Base-by-base conservation (phyloP, 2,888 invertebrate species). In the Pardosa pseudoannulata region DNA sequence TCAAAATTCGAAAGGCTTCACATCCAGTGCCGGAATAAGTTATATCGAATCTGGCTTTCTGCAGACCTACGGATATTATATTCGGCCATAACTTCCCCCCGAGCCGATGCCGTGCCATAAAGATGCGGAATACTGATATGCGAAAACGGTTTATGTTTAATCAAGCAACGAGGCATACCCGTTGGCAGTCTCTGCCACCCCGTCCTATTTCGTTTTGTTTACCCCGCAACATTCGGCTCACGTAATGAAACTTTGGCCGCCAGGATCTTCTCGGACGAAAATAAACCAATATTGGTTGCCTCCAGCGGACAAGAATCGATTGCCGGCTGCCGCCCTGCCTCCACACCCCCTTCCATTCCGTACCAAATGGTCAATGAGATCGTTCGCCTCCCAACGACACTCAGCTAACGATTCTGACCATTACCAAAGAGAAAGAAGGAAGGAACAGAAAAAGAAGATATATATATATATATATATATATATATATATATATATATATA, bases 161-260 rank as follows among this genome's bases (percentile, higher is more conserved):
- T 56, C 56, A 56, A 23, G 13, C 19, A 16, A 23, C 23, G 23
- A 23, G 16, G 5, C 56, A 23, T 56, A 56, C 56, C 19, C 41
- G 2, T 46, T 13, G 41, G 41, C 41, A 23, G 19, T 23, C 56
- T 2, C 1, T 19, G 1, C 23, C 23, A 7, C 23, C 56, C 19
- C 5, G 56, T 56, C 16, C 56, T 56, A 56, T 19, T 56, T 56
- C 56, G 56, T 23, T 56, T 56, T 56, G 23, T 56, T 56, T 56
- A 56, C 56, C 56, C 16, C 56, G 23, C 56, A 56, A 56, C 56
- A 56, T 56, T 56, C 56, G 56, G 23, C 56, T 23, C 56, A 56
- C 56, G 56, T 56, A 56, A 56, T 56, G 56, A 56, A 56, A 56
- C 56, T 56, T 56, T 56, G 56, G 56, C 56, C 23, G 56, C 23